Evolutionary conservation across 2,797 vertebrate species (phyloP).

Genomic region (Siniperca undulata): DNA sequence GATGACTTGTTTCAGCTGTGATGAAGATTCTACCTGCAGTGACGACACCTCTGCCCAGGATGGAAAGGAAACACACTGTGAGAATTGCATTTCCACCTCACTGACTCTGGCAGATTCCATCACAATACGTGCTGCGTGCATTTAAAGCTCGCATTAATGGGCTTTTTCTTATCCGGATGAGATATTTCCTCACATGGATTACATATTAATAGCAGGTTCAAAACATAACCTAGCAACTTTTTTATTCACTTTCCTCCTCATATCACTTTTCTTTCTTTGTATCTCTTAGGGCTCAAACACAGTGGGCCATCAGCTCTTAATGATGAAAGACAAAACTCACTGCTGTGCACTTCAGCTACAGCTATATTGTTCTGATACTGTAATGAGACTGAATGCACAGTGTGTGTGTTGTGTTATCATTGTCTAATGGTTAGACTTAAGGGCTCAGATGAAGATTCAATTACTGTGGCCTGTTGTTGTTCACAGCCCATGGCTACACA

Average conservation of each 20-base stretch:
- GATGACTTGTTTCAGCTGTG: constrained; percentile 44
- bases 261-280: constrained; percentile 41
- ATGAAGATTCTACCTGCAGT: constrained; percentile 51
- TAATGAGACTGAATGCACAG: constrained; percentile 81
- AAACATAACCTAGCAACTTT: constrained; percentile 56
- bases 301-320: constrained; percentile 72
- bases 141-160: constrained; percentile 41
- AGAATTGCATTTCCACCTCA: constrained; percentile 63
- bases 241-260: constrained; percentile 28
- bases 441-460: constrained; percentile 86
- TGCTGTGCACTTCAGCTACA: constrained; percentile 79
- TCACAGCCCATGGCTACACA: constrained; percentile 80
- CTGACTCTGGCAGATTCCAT: constrained; percentile 60
- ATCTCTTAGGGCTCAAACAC: constrained; percentile 60
- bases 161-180: constrained; percentile 30
- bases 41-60: constrained; percentile 35
- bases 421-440: constrained; percentile 82
- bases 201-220: constrained; percentile 54
- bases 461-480: constrained; percentile 86
- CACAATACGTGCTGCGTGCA: constrained; percentile 35
- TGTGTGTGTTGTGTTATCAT: constrained; percentile 56
- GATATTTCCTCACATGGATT: constrained; percentile 30
- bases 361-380: constrained; percentile 67
- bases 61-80: constrained; percentile 30
- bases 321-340: constrained; percentile 80